phyloP scores from a whole-genome alignment of 2,797 vertebrate genomes.

The Telmatherina bonti region DNA sequence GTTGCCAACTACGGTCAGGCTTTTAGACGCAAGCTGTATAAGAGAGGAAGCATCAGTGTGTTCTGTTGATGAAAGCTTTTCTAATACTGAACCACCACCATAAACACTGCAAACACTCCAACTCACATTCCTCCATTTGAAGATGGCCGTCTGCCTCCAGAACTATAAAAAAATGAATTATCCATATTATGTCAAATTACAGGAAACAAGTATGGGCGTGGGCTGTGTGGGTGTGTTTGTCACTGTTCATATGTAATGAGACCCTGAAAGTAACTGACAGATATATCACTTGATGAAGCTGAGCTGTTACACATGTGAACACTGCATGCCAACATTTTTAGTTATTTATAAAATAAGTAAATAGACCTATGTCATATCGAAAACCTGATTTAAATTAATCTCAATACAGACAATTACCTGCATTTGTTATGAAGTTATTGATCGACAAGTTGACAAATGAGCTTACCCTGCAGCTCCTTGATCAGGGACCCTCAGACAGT shows the following conservation, averaged over 20 bases:
- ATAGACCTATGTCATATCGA: background rate
- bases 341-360: background rate
- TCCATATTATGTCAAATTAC: slow-evolving; percentile 74
- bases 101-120: slow-evolving; percentile 75
- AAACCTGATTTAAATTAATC: background rate
- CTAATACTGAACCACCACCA: slow-evolving; percentile 72
- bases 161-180: slow-evolving; percentile 84
- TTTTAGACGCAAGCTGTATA: slow-evolving; percentile 18
- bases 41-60: slow-evolving; percentile 37
- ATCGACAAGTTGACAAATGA: background rate
- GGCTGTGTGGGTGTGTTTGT: slow-evolving; percentile 12
- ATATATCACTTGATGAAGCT: background rate
- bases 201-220: slow-evolving; percentile 46
- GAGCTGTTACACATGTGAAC: background rate
- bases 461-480: slow-evolving; percentile 97
- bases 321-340: background rate
- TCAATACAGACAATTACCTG: background rate
- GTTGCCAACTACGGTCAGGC: background rate
- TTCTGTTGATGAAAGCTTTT: slow-evolving; percentile 46
- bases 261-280: background rate
- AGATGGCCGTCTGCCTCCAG: slow-evolving; percentile 78
- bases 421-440: background rate
- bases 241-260: slow-evolving; percentile 5
- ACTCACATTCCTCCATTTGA: slow-evolving; percentile 88
- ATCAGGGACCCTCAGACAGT: slow-evolving; percentile 95